Conservation (phyloP, 2,888 invertebrate species). For the Abrostola triplasia region DNA sequence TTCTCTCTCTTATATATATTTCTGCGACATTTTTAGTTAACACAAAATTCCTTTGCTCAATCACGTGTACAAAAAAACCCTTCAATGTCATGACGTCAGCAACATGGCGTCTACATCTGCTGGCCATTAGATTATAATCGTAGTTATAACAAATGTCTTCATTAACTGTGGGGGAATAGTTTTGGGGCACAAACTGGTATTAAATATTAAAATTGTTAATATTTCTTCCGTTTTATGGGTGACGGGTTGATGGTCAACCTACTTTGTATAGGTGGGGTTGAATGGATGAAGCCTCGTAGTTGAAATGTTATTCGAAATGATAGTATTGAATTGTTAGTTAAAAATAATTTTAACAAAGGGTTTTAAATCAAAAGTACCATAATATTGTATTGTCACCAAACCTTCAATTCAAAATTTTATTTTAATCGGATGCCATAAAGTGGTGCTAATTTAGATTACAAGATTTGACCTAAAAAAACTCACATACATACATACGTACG, state of each 20-base stretch:
- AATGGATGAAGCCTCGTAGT: neutral
- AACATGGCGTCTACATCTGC: slow-evolving; percentile 57
- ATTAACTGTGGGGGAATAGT: slow-evolving; percentile 33
- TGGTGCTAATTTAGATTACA: too few relatives aligned
- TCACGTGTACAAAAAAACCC: slow-evolving; percentile 26
- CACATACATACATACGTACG: too few relatives aligned
- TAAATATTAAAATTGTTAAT: slow-evolving; percentile 32
- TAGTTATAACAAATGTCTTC: slow-evolving; percentile 44
- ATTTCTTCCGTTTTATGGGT: slow-evolving; percentile 14
- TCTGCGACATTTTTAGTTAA: neutral
- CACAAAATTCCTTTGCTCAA: slow-evolving; percentile 19
- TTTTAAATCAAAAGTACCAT: too few relatives aligned
- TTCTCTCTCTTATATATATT: too few relatives aligned
- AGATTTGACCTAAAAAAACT: too few relatives aligned
- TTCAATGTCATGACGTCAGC: slow-evolving; percentile 40
- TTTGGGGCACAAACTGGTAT: slow-evolving; percentile 29
- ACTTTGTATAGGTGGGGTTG: slow-evolving; percentile 13
- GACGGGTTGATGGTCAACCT: slow-evolving; percentile 19
- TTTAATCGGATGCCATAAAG: too few relatives aligned
- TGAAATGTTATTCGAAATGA: neutral
- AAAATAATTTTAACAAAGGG: too few relatives aligned
- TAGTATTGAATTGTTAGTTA: too few relatives aligned
- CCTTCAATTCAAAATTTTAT: too few relatives aligned
- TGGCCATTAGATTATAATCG: slow-evolving; percentile 52
- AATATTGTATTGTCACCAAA: too few relatives aligned